Evolutionary conservation across 1,140 invertebrate genomes (phyloP).

Genomic region (Zaprionus lachaisei): DNA sequence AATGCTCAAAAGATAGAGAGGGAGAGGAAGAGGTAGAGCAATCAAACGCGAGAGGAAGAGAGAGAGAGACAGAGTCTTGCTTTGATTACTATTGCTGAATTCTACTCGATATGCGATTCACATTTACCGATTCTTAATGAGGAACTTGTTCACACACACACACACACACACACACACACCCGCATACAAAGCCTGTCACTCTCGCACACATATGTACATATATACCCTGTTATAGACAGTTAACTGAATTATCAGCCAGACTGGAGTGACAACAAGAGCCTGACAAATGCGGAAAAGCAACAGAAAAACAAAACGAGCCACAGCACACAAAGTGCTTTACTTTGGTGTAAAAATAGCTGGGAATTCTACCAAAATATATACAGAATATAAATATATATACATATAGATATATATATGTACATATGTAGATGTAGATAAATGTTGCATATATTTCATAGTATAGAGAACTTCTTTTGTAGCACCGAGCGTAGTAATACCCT

Average conservation of each 20-base stretch:
- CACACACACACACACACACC: not conserved
- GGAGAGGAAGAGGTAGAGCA: not conserved
- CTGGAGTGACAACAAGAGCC: constrained; percentile 45
- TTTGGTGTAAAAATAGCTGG: constrained; percentile 45
- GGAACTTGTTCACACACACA: not conserved
- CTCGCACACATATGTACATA: not conserved
- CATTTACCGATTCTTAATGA: constrained; percentile 60
- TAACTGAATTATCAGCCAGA: constrained; percentile 42
- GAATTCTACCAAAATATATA: constrained; percentile 32
- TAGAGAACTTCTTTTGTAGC: not conserved
- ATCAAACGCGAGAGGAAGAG: not conserved
- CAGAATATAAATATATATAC: constrained; percentile 6
- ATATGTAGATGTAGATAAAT: constrained; percentile 20
- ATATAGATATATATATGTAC: not conserved
- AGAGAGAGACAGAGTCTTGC: not conserved
- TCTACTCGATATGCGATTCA: constrained; percentile 59
- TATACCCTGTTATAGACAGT: constrained; percentile 8
- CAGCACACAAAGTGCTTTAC: constrained; percentile 18
- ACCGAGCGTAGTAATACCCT: not conserved
- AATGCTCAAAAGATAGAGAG: constrained; percentile 10
- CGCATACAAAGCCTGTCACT: no score
- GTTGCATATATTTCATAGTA: not conserved
- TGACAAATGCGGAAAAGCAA: constrained; percentile 47
- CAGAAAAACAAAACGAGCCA: constrained; percentile 10
- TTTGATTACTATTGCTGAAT: constrained; percentile 40